phyloP scores from a whole-genome alignment of 2,888 invertebrate species.

The Diloba caeruleocephala region DNA sequence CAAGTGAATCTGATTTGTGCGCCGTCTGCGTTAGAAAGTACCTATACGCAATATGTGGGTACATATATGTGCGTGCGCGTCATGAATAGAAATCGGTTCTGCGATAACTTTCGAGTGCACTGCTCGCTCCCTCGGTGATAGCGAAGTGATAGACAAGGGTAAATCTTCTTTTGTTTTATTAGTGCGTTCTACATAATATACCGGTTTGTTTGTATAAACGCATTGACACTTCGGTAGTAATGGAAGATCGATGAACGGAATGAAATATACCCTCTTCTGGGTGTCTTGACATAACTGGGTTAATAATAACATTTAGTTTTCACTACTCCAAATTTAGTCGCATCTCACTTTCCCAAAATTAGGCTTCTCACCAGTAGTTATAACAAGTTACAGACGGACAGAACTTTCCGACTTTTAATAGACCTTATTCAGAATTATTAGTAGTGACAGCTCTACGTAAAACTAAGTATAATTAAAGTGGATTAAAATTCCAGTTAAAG shows the following conservation, averaged over 20 bases:
- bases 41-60: slow-evolving; percentile 54
- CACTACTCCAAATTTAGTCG: too few species aligned
- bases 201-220: slow-evolving; percentile 32
- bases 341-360: too few species aligned
- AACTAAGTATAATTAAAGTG: too few species aligned
- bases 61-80: slow-evolving; percentile 61
- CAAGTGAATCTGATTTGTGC: slow-evolving; percentile 56
- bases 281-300: slow-evolving; percentile 27
- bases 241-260: slow-evolving; percentile 11
- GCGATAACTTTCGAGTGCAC: slow-evolving; percentile 69
- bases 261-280: slow-evolving; percentile 3
- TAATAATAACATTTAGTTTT: too few species aligned
- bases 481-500: too few species aligned
- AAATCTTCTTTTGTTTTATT: slow-evolving; percentile 70
- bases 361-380: too few species aligned
- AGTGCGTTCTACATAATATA: slow-evolving; percentile 66
- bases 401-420: too few species aligned
- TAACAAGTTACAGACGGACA: too few species aligned
- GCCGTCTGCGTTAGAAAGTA: slow-evolving; percentile 53
- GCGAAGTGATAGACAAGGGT: slow-evolving; percentile 65
- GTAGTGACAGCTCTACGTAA: too few species aligned
- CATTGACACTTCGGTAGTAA: slow-evolving; percentile 23
- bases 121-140: slow-evolving; percentile 57
- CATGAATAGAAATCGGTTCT: slow-evolving; percentile 85
- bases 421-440: too few species aligned